Conservation (phyloP, 2,113 vertebrate species). For the Hippocampus guttulatus region DNA sequence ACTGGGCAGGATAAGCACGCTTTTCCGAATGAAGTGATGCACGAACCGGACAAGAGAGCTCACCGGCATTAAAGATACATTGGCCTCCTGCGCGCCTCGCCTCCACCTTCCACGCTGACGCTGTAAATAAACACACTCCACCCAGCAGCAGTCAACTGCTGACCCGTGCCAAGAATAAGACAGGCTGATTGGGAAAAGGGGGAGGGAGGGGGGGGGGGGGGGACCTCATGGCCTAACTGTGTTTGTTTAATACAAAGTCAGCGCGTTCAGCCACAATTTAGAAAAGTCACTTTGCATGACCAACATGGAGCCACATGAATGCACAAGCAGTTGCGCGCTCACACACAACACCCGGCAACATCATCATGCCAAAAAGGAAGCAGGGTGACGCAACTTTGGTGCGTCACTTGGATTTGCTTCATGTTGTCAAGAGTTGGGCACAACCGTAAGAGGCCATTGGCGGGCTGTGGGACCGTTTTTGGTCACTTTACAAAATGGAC, state of each 20-base stretch:
- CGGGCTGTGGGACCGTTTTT: too few species aligned
- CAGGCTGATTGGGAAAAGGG: slow-evolving; percentile 42
- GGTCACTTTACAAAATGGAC: too few species aligned
- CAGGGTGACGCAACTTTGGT: not conserved
- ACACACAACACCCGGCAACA: not conserved
- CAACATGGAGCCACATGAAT: slow-evolving; percentile 51
- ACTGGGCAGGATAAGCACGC: too few species aligned
- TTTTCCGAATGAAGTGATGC: too few species aligned
- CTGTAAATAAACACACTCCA: slow-evolving; percentile 41
- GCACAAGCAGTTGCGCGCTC: slow-evolving; percentile 5
- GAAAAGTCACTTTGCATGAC: slow-evolving; percentile 73
- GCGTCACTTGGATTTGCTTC: not conserved
- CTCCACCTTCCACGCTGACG: not conserved
- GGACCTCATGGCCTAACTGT: slow-evolving; percentile 49
- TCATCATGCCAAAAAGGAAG: not conserved
- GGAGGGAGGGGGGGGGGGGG: slow-evolving; percentile 14
- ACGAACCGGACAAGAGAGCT: too few species aligned
- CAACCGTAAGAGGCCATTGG: too few species aligned
- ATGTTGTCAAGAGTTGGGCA: not conserved
- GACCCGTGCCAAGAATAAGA: slow-evolving; percentile 76
- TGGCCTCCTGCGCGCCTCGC: not conserved
- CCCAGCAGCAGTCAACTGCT: slow-evolving; percentile 33
- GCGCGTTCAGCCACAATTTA: slow-evolving; percentile 76
- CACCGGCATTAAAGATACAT: too few species aligned
- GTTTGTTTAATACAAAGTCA: slow-evolving; percentile 80